Conservation (phyloP, 2,888 invertebrate species). For the Agonopterix heracliana region DNA sequence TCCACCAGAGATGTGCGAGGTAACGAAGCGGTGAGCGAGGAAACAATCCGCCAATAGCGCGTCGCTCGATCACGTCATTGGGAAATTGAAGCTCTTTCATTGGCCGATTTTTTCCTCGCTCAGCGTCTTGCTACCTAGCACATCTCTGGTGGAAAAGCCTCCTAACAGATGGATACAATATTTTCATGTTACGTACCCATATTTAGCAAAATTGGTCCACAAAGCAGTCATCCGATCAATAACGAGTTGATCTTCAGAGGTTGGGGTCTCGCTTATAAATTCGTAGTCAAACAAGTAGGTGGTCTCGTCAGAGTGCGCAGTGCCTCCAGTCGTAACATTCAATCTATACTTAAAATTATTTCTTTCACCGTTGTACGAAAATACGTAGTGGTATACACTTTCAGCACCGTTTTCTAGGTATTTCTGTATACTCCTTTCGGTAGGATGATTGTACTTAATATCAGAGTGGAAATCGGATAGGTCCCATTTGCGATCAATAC, state of each 20-base stretch:
- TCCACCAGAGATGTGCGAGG: too few relatives aligned
- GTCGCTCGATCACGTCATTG: too few relatives aligned
- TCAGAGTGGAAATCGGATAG: neutral
- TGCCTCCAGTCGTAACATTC: neutral
- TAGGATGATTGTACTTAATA: neutral
- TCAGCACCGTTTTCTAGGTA: too few relatives aligned
- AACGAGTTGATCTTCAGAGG: conserved; percentile 7
- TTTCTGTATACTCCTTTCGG: too few relatives aligned
- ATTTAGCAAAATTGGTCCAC: conserved; percentile 5
- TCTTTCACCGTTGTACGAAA: too few relatives aligned
- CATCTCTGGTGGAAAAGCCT: too few relatives aligned
- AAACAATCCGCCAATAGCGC: too few relatives aligned
- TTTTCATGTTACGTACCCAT: conserved; percentile 22
- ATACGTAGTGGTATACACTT: too few relatives aligned
- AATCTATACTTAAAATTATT: neutral
- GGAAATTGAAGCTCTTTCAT: too few relatives aligned
- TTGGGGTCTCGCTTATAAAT: neutral
- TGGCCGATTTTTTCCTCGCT: too few relatives aligned
- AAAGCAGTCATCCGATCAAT: conserved; percentile 16
- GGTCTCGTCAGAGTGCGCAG: neutral
- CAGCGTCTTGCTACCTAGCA: neutral
- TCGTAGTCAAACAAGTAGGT: neutral
- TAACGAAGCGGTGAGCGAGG: too few relatives aligned
- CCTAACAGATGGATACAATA: too few relatives aligned
- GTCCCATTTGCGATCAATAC: neutral